Percentiles rank a stretch among this genome's conserved stretches.
Conservation (phyloP, 2,888 invertebrate genomes). For the Dichetophora obliterata region DNA sequence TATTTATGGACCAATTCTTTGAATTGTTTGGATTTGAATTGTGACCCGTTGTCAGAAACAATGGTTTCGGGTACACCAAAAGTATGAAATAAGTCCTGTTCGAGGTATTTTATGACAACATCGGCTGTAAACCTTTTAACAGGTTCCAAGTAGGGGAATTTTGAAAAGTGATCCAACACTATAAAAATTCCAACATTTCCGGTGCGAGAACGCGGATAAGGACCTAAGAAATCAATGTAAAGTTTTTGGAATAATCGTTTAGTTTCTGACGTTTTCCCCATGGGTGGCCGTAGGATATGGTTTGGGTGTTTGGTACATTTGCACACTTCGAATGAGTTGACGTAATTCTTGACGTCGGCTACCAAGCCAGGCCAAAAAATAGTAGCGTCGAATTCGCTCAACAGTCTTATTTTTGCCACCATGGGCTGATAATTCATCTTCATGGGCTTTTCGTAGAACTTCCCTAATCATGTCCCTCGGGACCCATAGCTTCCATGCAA, state of each 20-base stretch:
- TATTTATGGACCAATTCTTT: neutral
- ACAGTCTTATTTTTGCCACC: neutral
- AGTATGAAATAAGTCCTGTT: neutral
- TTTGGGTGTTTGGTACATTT: conserved; percentile 6
- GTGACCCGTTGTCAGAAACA: too few relatives aligned
- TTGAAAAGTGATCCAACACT: neutral
- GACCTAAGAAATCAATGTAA: conserved; percentile 1
- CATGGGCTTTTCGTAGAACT: neutral
- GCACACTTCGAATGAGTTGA: neutral
- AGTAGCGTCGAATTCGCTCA: neutral
- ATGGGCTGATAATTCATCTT: neutral
- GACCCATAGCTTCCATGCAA: conserved; percentile 26
- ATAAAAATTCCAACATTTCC: too few relatives aligned
- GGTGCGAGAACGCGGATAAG: neutral
- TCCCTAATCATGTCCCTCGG: neutral
- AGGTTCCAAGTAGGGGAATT: neutral
- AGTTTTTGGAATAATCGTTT: neutral
- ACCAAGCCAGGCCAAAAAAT: conserved; percentile 1
- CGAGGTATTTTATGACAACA: neutral
- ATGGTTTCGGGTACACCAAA: neutral
- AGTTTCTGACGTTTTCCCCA: too few relatives aligned
- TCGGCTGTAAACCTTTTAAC: too few relatives aligned
- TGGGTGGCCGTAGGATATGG: neutral
- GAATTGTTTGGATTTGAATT: neutral
- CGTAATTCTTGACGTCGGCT: neutral